Base-by-base conservation (phyloP, 2,888 invertebrate species). In the Hartigia nigra region DNA sequence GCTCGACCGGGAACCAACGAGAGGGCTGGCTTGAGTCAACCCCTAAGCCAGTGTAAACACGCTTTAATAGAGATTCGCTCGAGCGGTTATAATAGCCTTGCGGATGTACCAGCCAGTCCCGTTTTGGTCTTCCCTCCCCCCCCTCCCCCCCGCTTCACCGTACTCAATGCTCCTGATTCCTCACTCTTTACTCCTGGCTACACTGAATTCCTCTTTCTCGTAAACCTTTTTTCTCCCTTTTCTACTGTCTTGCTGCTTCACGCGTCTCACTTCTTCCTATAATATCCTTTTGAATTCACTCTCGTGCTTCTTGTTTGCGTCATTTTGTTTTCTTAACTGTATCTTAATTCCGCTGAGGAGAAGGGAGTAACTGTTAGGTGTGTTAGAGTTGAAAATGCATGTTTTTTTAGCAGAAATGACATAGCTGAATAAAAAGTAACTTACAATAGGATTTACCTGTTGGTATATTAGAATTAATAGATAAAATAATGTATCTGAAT, bases 31-130 rank as follows among this genome's bases (percentile, higher is more conserved):
- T 87, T 90, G 91, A 91, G 91, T 91, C 91, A 91, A 91, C 91
- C 91, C 91, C 91, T 91, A 89, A 91, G 91, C 91, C 91, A 91
- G 91, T 91, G 91, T 91, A 91, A 91, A 91, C 91, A 91, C 91
- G 91, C 91, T 91, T 91, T 91, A 91, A 91, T 91, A 91, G 91
- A 91, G 91, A 91, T 91, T 91, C 91, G 91, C 91, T 91, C 90
- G 91, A 91, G 91, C 91, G 91, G 91, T 89, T 91, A 91, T 91
- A 91, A 91, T 91, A 91, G 91, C 90, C 90, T 91, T 90, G 90
- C 90, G 90, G 89, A 90, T 90, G 90, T 89, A 88, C 86, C 89
- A 87, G 86, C 86, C 86, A 87, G 85, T 86, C 86, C 87, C 55
- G 55, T 55, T 55, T 55, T 55, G 55, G 55, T n/a, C n/a, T n/a